Evolutionary conservation across 2,113 vertebrate species (phyloP).

Genomic region (Sapajus apella): DNA sequence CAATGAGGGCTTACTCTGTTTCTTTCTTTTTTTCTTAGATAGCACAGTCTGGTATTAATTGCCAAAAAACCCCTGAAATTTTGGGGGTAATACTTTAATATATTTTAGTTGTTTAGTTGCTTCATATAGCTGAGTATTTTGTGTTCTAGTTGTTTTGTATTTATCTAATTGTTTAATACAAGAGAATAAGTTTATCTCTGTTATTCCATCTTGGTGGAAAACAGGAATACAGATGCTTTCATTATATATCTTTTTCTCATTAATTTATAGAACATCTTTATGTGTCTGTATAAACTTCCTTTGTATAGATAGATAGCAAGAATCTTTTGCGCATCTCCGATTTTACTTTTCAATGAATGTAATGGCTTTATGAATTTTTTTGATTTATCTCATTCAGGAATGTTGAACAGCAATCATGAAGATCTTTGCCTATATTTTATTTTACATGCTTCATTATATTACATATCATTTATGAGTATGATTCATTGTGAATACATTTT

Average conservation of each 20-base stretch:
- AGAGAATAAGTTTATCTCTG: neutral
- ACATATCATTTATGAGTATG: neutral
- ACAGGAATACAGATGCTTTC: neutral
- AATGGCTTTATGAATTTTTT: neutral
- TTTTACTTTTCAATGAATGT: neutral
- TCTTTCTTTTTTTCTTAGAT: neutral
- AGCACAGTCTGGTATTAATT: neutral
- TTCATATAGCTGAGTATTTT: neutral
- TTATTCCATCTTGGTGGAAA: neutral
- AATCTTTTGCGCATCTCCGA: neutral
- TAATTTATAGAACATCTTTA: neutral
- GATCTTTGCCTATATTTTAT: neutral
- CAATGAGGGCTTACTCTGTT: neutral
- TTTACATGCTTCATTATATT: neutral
- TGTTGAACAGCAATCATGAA: neutral
- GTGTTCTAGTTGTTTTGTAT: neutral
- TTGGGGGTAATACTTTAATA: neutral
- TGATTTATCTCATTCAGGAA: neutral
- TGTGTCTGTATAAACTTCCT: neutral
- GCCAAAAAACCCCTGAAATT: neutral
- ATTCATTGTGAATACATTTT: neutral
- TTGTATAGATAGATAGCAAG: neutral
- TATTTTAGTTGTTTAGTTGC: neutral
- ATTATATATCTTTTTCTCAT: neutral
- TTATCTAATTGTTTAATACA: neutral